Evolutionary conservation across 2,888 invertebrate genomes (phyloP).

Genomic region (Choristoneura rosaceana): DNA sequence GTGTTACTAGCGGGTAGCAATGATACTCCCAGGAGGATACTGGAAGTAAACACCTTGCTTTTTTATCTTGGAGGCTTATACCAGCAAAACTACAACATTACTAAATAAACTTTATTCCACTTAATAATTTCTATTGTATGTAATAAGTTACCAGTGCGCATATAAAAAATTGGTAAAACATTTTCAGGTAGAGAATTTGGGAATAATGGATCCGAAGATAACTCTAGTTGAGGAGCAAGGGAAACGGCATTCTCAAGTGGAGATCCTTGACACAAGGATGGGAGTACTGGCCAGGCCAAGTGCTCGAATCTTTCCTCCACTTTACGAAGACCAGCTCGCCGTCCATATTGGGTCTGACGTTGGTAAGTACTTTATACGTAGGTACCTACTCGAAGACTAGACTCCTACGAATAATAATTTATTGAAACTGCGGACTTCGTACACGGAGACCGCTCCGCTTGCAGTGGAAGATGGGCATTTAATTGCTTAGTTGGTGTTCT

Average conservation of each 20-base stretch:
- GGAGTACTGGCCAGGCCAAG: constrained; percentile 92
- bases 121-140: too few species aligned
- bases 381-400: neutral
- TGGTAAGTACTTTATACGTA: constrained; percentile 55
- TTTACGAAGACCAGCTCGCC: constrained; percentile 92
- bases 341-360: constrained; percentile 87
- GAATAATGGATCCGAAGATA: constrained; percentile 87
- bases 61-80: too few species aligned
- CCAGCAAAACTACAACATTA: too few species aligned
- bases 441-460: too few species aligned
- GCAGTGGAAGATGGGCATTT: too few species aligned
- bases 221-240: constrained; percentile 90
- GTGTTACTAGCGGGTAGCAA: too few species aligned
- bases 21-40: too few species aligned
- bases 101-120: too few species aligned
- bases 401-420: too few species aligned
- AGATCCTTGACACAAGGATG: constrained; percentile 88
- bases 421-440: too few species aligned
- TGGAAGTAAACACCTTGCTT: too few species aligned
- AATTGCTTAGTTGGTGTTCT: neutral
- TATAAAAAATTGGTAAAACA: neutral
- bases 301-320: constrained; percentile 92
- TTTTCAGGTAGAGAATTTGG: constrained; percentile 87
- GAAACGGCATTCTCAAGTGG: constrained; percentile 89
- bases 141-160: neutral